Evolutionary conservation across 1,140 invertebrate species (phyloP).

Genomic region (Rhizoglyphus robini): DNA sequence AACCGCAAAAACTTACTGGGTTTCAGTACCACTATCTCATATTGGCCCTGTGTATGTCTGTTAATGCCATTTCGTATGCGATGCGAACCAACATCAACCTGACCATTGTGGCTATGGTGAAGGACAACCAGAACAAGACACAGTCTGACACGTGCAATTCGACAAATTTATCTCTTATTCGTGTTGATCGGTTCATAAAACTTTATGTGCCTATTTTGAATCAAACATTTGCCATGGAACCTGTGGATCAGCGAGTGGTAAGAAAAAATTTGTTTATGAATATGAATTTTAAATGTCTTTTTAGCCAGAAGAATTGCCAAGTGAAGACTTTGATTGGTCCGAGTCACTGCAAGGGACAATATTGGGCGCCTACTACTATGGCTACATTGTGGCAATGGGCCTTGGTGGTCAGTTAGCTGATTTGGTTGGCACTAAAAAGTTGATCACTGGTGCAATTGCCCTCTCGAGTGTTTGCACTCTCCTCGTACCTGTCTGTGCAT

Average conservation of each 20-base stretch:
- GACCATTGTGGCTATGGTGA: constrained; percentile 90
- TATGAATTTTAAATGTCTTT: too few species aligned
- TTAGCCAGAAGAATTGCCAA: background rate
- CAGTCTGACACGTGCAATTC: background rate
- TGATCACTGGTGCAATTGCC: constrained; percentile 64
- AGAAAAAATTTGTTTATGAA: too few species aligned
- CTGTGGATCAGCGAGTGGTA: too few species aligned
- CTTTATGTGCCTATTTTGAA: too few species aligned
- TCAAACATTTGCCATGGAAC: too few species aligned
- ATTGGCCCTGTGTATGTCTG: constrained; percentile 76
- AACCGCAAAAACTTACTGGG: too few species aligned
- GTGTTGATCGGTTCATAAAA: too few species aligned
- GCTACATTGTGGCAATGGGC: constrained; percentile 63
- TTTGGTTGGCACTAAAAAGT: constrained; percentile 45
- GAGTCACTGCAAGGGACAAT: constrained; percentile 52
- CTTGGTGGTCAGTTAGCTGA: constrained; percentile 63
- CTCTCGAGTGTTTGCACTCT: constrained; percentile 65
- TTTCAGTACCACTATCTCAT: too few species aligned
- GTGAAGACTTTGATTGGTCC: constrained; percentile 32
- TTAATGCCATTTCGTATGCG: constrained; percentile 82
- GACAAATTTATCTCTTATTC: too few species aligned
- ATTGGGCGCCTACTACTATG: constrained; percentile 67
- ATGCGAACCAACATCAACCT: constrained; percentile 92
- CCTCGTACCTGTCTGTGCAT: constrained; percentile 57
- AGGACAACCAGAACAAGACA: constrained; percentile 33